phyloP scores from a whole-genome alignment of 2,113 vertebrate species.

The Laticauda colubrina region DNA sequence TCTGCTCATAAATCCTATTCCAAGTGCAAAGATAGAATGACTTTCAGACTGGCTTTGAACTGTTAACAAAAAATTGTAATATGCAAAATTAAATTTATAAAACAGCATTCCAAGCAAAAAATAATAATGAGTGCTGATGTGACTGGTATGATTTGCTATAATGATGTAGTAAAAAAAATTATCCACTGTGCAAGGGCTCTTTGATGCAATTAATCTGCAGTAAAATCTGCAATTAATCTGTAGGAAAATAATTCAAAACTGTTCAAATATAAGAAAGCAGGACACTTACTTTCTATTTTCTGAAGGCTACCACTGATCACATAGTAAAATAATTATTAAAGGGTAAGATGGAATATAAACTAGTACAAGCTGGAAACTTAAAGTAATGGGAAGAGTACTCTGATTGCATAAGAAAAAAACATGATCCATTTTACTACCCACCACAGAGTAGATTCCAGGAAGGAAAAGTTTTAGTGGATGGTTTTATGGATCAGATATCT shows the following conservation, averaged over 20 bases:
- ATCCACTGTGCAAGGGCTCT: slow-evolving; percentile 62
- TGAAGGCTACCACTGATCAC: slow-evolving; percentile 39
- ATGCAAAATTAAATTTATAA: slow-evolving; percentile 52
- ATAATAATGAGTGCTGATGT: slow-evolving; percentile 41
- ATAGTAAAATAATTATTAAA: slow-evolving; percentile 46
- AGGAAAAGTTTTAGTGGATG: slow-evolving; percentile 12
- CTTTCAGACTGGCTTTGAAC: slow-evolving; percentile 51
- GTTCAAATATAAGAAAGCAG: slow-evolving; percentile 48
- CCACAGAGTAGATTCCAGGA: slow-evolving; percentile 15
- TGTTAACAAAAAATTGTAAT: slow-evolving; percentile 20
- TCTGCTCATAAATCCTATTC: background rate
- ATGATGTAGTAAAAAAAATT: slow-evolving; percentile 66
- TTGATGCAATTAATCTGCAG: slow-evolving; percentile 66
- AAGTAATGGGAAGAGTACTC: slow-evolving; percentile 4
- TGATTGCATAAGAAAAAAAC: slow-evolving; percentile 27
- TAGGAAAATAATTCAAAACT: slow-evolving; percentile 57
- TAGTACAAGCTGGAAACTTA: slow-evolving; percentile 37
- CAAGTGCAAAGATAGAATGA: slow-evolving; percentile 3
- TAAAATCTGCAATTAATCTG: slow-evolving; percentile 54
- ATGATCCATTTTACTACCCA: slow-evolving; percentile 33
- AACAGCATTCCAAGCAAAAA: slow-evolving; percentile 49
- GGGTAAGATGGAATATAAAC: slow-evolving; percentile 17
- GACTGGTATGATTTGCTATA: slow-evolving; percentile 53
- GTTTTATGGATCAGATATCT: slow-evolving; percentile 13
- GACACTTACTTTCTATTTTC: slow-evolving; percentile 47